phyloP scores from a whole-genome alignment of 2,113 vertebrate species.

The Ictidomys tridecemlineatus region DNA sequence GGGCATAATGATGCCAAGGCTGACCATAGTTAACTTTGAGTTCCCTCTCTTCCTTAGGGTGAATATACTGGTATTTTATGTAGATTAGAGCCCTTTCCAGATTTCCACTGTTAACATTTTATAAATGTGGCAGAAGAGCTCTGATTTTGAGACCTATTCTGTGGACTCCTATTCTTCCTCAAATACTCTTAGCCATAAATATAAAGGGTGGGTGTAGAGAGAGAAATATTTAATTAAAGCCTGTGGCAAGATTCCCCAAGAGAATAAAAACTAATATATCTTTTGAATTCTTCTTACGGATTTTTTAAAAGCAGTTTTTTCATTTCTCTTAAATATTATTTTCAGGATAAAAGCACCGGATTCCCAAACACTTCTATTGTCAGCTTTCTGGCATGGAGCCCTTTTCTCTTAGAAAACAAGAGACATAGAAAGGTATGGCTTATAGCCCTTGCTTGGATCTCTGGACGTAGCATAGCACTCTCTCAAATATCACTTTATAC shows the following conservation, averaged over 20 bases:
- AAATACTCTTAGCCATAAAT: conserved; percentile 5
- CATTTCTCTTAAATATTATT: conserved; percentile 56
- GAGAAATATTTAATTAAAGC: conserved; percentile 59
- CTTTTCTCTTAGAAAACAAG: conserved; percentile 45
- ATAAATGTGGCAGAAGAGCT: conserved; percentile 60
- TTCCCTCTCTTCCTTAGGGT: conserved; percentile 37
- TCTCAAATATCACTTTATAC: conserved; percentile 42
- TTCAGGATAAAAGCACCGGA: conserved; percentile 40
- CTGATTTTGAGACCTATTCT: conserved; percentile 46
- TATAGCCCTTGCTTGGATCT: conserved; percentile 36
- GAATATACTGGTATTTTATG: conserved; percentile 43
- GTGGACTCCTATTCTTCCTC: conserved; percentile 28
- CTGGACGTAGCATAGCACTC: neutral
- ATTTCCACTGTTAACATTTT: conserved; percentile 74
- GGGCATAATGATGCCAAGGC: neutral
- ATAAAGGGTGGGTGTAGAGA: neutral
- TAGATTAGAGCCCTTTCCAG: conserved; percentile 48
- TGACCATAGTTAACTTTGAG: neutral
- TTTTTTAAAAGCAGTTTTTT: conserved; percentile 5
- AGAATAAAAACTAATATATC: conserved; percentile 44
- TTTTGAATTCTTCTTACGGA: conserved; percentile 57
- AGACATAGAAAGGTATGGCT: neutral
- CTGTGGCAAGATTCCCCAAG: neutral
- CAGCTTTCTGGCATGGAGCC: neutral
- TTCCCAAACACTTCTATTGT: conserved; percentile 42